phyloP scores from a whole-genome alignment of 2,888 invertebrate species.

The Pachymerium ferrugineum region DNA sequence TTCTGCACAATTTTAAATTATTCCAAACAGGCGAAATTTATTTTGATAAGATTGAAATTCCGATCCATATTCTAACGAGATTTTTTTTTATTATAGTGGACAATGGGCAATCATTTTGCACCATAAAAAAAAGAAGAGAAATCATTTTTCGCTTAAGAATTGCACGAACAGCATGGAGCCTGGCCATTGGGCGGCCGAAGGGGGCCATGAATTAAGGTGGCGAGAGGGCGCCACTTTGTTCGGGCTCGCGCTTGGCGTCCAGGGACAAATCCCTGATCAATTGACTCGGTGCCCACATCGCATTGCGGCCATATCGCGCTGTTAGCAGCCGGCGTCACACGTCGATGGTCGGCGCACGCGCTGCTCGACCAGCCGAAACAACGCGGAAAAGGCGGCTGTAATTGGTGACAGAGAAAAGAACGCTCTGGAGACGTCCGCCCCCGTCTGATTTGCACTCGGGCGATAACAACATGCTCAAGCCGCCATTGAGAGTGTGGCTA shows the following conservation, averaged over 20 bases:
- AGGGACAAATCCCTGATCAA: constrained; percentile 17
- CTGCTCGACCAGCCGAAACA: constrained; percentile 7
- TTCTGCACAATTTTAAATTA: too few species aligned
- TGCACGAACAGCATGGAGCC: background rate
- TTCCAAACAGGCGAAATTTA: too few species aligned
- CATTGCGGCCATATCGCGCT: constrained; percentile 3
- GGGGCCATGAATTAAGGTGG: constrained; percentile 8
- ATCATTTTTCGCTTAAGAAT: constrained; percentile 7
- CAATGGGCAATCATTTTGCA: background rate
- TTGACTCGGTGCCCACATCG: constrained; percentile 12
- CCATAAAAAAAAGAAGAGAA: background rate
- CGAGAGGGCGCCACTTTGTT: constrained; percentile 16
- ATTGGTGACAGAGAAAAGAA: background rate
- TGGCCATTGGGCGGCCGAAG: constrained; percentile 1
- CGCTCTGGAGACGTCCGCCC: constrained; percentile 6
- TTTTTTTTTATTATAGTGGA: background rate
- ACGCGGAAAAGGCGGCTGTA: constrained; percentile 16
- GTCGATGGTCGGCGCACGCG: constrained; percentile 11
- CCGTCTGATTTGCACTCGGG: constrained; percentile 6
- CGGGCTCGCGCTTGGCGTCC: constrained; percentile 1
- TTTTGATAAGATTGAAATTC: too few species aligned
- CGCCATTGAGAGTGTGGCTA: background rate
- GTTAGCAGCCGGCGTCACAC: constrained; percentile 12
- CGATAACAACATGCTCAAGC: constrained; percentile 1
- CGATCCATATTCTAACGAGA: background rate